Evolutionary conservation across 1,140 invertebrate species (phyloP).

Genomic region (Neuroterus valhalla): DNA sequence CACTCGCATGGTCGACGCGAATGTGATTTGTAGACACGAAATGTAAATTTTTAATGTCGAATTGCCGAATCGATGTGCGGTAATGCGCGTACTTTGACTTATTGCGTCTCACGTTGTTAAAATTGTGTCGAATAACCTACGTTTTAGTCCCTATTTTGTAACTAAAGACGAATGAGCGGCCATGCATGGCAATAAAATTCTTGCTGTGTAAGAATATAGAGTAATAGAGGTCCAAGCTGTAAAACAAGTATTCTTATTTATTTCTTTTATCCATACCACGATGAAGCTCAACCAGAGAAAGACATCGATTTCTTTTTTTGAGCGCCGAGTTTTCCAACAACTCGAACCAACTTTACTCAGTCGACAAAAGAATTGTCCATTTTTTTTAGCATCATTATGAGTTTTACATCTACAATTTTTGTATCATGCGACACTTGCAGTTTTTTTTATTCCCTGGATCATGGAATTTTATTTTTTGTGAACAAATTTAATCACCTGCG

Average conservation of each 20-base stretch:
- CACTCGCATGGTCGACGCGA: slow-evolving; percentile 12
- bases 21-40: slow-evolving; percentile 32
- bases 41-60: slow-evolving; percentile 34
- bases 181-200: not conserved
- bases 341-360: not conserved
- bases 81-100: slow-evolving; percentile 5
- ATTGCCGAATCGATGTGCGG: slow-evolving; percentile 11
- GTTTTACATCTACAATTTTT: too few species aligned
- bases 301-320: not conserved
- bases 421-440: too few species aligned
- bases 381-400: too few species aligned
- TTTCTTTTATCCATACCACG: not conserved
- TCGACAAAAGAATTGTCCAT: too few species aligned
- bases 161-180: not conserved
- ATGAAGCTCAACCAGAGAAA: not conserved
- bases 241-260: not conserved
- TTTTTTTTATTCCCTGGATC: too few species aligned
- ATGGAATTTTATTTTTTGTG: too few species aligned
- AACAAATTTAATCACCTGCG: too few species aligned
- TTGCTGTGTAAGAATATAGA: slow-evolving; percentile 4
- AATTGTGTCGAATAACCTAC: not conserved
- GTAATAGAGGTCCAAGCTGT: slow-evolving; percentile 1
- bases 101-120: slow-evolving; percentile 7
- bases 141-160: slow-evolving; percentile 3
- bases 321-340: not conserved